Evolutionary conservation across 2,888 invertebrate genomes (phyloP).

Genomic region (Temnothorax rugatulus): DNA sequence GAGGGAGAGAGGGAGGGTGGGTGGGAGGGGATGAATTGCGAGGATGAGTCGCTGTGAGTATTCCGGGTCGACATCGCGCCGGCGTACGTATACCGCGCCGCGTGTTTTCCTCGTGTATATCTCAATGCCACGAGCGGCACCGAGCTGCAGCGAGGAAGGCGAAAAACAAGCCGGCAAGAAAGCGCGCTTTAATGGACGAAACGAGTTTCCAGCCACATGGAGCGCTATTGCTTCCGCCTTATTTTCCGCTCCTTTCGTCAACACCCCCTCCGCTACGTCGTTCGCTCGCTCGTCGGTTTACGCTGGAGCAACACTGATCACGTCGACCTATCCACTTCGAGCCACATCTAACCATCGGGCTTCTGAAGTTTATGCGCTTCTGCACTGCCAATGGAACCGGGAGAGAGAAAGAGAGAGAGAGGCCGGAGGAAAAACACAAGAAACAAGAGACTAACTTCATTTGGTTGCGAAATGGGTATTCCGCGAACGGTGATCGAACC

Average conservation of each 20-base stretch:
- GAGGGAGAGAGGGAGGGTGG: conserved; percentile 44
- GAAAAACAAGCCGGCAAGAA: conserved; percentile 74
- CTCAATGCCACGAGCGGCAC: conserved; percentile 64
- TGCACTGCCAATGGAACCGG: background rate
- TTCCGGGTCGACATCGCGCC: conserved; percentile 59
- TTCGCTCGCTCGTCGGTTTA: conserved; percentile 58
- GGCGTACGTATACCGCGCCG: conserved; percentile 54
- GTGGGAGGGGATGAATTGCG: conserved; percentile 68
- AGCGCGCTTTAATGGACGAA: conserved; percentile 83
- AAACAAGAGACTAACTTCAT: conserved; percentile 63
- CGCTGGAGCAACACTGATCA: conserved; percentile 76
- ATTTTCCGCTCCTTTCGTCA: conserved; percentile 66
- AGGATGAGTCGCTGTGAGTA: conserved; percentile 70
- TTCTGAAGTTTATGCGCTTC: conserved; percentile 32
- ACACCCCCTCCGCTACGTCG: conserved; percentile 43
- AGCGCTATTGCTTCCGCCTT: conserved; percentile 82
- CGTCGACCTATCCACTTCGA: conserved; percentile 40
- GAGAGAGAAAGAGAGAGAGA: background rate
- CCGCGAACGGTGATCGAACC: conserved; percentile 66
- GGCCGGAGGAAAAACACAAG: conserved; percentile 47
- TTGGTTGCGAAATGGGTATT: conserved; percentile 63
- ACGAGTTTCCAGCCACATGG: conserved; percentile 82
- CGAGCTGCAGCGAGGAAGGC: conserved; percentile 59
- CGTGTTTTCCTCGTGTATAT: conserved; percentile 68
- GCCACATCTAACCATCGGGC: conserved; percentile 27